A percentile compares a stretch with the other conserved stretches of the same genome.
phyloP scores from a whole-genome alignment of 2,113 vertebrate species.

The Ophthalmolycus amberensis region DNA sequence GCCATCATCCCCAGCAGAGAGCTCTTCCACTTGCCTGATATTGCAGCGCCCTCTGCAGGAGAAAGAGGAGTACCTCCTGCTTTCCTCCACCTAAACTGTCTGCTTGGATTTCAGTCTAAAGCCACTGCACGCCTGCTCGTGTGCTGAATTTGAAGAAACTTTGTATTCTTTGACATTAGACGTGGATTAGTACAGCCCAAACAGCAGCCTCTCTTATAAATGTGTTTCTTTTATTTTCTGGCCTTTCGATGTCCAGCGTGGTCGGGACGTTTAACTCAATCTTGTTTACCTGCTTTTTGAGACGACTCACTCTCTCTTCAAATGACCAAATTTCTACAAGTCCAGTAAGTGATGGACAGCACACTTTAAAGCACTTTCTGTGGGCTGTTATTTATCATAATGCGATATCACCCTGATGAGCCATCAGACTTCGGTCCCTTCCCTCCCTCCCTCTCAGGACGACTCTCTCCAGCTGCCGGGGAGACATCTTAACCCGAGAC shows the following conservation, averaged over 20 bases:
- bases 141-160: neutral
- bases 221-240: neutral
- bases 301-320: neutral
- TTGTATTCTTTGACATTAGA: neutral
- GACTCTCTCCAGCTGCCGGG: neutral
- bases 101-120: neutral
- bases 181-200: neutral
- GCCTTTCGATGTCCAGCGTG: neutral
- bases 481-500: constrained; percentile 22
- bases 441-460: neutral
- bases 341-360: neutral
- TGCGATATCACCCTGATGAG: neutral
- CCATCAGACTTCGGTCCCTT: neutral
- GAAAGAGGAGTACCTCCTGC: constrained; percentile 13
- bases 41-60: constrained; percentile 63
- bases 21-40: constrained; percentile 24
- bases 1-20: neutral
- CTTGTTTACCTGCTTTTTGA: constrained; percentile 4
- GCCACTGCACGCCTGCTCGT: neutral
- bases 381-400: constrained; percentile 10
- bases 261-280: neutral
- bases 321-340: neutral
- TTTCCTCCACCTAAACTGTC: neutral
- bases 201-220: neutral
- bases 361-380: neutral